Evolutionary conservation across 2,113 vertebrate genomes (phyloP).

Genomic region (Oreochromis niloticus): DNA sequence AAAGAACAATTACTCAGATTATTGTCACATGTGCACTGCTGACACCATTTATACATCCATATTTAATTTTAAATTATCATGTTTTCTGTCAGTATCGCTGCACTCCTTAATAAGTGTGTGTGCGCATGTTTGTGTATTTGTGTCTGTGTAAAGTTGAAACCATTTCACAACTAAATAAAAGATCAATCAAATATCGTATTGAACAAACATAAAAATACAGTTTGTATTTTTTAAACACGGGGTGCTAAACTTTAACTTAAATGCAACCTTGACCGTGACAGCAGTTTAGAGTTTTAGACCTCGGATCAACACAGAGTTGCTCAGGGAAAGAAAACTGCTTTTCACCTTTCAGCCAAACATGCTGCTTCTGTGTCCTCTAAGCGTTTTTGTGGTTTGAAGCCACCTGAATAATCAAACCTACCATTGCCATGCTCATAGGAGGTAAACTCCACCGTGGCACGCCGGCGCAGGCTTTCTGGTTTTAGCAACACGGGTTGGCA

Average conservation of each 20-base stretch:
- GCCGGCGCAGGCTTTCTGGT: background rate
- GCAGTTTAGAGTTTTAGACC: background rate
- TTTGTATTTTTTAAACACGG: background rate
- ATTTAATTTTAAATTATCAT: background rate
- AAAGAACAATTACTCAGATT: background rate
- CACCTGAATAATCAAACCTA: background rate
- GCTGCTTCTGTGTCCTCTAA: background rate
- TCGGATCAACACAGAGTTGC: background rate
- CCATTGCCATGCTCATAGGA: background rate
- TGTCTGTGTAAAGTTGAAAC: background rate
- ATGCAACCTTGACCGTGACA: background rate
- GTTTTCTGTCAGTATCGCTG: rapidly evolving
- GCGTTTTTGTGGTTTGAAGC: background rate
- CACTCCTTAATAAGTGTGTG: background rate
- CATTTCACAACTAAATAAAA: background rate
- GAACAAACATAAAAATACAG: background rate
- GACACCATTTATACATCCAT: background rate
- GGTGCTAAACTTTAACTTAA: background rate
- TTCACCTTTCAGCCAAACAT: background rate
- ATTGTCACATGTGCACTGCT: background rate
- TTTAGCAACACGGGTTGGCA: background rate
- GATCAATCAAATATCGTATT: background rate
- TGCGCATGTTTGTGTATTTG: background rate
- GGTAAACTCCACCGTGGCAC: background rate
- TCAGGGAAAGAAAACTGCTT: background rate